These are phyloP conservation scores for Synergus gifuensis DNA, from an alignment of 2,888 invertebrate species.

Conservation along the genomic window DNA sequence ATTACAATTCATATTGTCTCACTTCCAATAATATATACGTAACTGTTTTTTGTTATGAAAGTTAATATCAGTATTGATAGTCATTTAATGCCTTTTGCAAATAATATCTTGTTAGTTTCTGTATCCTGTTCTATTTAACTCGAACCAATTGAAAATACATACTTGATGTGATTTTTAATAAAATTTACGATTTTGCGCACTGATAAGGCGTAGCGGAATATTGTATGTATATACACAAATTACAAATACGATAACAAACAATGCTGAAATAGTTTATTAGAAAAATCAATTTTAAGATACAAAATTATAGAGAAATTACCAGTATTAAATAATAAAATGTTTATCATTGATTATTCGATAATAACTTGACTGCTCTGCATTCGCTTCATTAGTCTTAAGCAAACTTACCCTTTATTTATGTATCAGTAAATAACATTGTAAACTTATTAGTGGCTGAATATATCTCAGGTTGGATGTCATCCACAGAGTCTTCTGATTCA, in stretches of 20 bases:
- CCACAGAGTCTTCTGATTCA: constrained; percentile 53
- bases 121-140: neutral
- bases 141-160: too few species aligned
- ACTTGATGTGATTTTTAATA: neutral
- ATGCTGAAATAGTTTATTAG: constrained; percentile 27
- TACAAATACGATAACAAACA: neutral
- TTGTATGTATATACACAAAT: neutral
- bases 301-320: constrained; percentile 16
- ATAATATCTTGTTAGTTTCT: neutral
- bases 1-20: too few species aligned
- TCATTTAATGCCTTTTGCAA: too few species aligned
- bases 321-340: constrained; percentile 27
- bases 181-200: neutral
- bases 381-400: neutral
- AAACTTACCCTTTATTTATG: neutral
- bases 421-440: constrained; percentile 72
- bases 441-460: constrained; percentile 78
- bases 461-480: constrained; percentile 61
- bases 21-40: too few species aligned
- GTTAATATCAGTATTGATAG: too few species aligned
- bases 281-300: constrained; percentile 28
- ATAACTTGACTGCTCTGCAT: neutral
- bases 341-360: constrained; percentile 13
- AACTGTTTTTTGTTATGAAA: too few species aligned
- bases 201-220: neutral